These are phyloP conservation scores for Branchipolynoe longqiensis DNA, from an alignment of 2,888 invertebrate species.

Conservation along the genomic window DNA sequence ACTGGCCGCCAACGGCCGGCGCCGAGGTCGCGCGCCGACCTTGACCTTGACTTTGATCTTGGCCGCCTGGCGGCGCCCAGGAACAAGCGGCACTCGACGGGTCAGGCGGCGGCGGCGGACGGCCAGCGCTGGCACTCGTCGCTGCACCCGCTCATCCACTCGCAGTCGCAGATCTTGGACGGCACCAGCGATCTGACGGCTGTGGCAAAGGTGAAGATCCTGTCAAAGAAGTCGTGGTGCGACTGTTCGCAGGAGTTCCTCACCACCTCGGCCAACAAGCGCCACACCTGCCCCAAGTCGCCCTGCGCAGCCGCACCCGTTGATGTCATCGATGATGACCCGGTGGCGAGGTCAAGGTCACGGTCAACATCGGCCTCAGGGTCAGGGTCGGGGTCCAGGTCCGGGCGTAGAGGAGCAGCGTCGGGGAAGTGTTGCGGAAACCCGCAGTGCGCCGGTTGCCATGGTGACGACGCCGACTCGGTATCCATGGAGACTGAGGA, in stretches of 20 bases:
- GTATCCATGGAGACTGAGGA: conserved; percentile 33
- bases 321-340: not conserved
- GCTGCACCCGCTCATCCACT: conserved; percentile 36
- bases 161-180: conserved; percentile 36
- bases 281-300: conserved; percentile 32
- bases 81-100: conserved; percentile 43
- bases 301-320: conserved; percentile 14
- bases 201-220: conserved; percentile 40
- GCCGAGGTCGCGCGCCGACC: conserved; percentile 33
- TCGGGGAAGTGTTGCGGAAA: conserved; percentile 20
- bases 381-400: not conserved
- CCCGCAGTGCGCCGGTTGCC: conserved; percentile 4
- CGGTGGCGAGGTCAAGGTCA: too few relatives aligned
- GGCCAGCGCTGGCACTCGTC: conserved; percentile 28
- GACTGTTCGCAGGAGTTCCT: conserved; percentile 50
- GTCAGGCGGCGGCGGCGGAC: not conserved
- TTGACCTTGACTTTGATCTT: conserved; percentile 24
- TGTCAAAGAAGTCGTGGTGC: conserved; percentile 41
- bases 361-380: too few relatives aligned
- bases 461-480: not conserved
- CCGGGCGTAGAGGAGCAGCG: too few relatives aligned
- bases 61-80: conserved; percentile 1
- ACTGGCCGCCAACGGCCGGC: not conserved
- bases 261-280: conserved; percentile 7
- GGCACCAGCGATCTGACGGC: conserved; percentile 7